Percentiles rank a stretch among this genome's conserved stretches.
Conservation (phyloP, 2,888 invertebrate species). For the Timandra comae region DNA sequence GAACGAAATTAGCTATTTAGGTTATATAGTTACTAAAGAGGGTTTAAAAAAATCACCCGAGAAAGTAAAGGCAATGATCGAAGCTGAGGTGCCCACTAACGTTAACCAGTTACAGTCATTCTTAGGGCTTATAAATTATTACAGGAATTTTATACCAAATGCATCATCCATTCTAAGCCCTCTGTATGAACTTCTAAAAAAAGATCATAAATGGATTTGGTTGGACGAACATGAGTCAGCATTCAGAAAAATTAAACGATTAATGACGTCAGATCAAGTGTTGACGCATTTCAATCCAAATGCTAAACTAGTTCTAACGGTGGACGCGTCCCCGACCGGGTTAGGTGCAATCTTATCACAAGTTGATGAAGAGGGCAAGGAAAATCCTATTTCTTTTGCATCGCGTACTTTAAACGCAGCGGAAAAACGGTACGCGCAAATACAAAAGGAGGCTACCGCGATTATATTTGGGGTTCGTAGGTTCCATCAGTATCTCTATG, state of each 20-base stretch:
- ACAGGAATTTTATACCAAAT: conserved; percentile 11
- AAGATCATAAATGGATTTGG: conserved; percentile 7
- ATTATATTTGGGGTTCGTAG: too few species aligned
- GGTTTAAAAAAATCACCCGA: conserved; percentile 5
- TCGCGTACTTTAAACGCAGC: conserved; percentile 17
- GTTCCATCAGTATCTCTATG: conserved; percentile 3
- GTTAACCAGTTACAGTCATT: conserved; percentile 20
- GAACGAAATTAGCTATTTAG: conserved; percentile 12
- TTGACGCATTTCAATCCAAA: conserved; percentile 16
- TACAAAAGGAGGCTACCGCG: background rate
- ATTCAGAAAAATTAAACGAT: conserved; percentile 10
- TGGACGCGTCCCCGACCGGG: conserved; percentile 20
- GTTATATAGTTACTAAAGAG: conserved; percentile 9
- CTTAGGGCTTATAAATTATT: conserved; percentile 19
- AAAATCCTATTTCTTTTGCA: conserved; percentile 17
- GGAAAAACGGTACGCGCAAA: background rate
- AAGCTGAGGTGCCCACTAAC: conserved; percentile 13
- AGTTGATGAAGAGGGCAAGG: conserved; percentile 6
- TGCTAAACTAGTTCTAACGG: conserved; percentile 17
- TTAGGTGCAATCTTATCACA: conserved; percentile 20
- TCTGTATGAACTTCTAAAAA: conserved; percentile 15
- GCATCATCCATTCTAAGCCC: conserved; percentile 16
- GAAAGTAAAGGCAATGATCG: conserved; percentile 15
- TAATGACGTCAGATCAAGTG: too few species aligned
- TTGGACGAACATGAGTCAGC: background rate